Percentiles rank a stretch among this genome's conserved stretches.
Conservation (phyloP, 2,888 invertebrate genomes). For the Heliconius erato region DNA sequence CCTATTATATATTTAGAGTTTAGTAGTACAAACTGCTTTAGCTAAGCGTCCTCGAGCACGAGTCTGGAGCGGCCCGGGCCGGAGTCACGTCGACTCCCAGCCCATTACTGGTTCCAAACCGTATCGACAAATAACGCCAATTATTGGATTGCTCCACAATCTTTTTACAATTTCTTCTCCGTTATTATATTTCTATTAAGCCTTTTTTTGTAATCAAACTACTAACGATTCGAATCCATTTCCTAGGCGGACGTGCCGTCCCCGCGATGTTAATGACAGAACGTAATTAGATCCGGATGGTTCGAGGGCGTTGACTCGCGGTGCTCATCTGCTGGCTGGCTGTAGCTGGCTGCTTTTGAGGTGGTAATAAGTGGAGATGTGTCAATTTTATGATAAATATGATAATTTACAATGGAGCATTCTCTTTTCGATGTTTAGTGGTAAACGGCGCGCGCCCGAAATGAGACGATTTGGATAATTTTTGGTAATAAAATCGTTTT, state of each 20-base stretch:
- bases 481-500: neutral
- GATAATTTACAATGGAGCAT: slow-evolving; percentile 70
- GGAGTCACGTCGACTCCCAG: slow-evolving; percentile 83
- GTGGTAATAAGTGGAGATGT: slow-evolving; percentile 75
- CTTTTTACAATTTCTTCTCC: slow-evolving; percentile 85
- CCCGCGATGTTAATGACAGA: slow-evolving; percentile 83
- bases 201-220: slow-evolving; percentile 86
- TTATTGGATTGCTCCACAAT: slow-evolving; percentile 86
- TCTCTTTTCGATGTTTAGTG: slow-evolving; percentile 59
- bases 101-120: slow-evolving; percentile 85
- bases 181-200: slow-evolving; percentile 87
- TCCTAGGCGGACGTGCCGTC: slow-evolving; percentile 85
- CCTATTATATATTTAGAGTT: slow-evolving; percentile 34
- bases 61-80: slow-evolving; percentile 56
- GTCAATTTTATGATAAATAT: slow-evolving; percentile 84
- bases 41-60: slow-evolving; percentile 69
- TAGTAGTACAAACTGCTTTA: slow-evolving; percentile 59
- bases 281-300: slow-evolving; percentile 86
- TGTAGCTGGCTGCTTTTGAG: slow-evolving; percentile 52
- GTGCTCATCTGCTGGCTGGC: slow-evolving; percentile 63
- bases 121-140: slow-evolving; percentile 86
- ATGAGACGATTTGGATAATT: neutral
- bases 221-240: slow-evolving; percentile 87
- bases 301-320: slow-evolving; percentile 81
- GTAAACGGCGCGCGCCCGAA: slow-evolving; percentile 33